These are phyloP conservation scores for Paramormyrops kingsleyae DNA, from an alignment of 2,113 vertebrate species.

Conservation along the genomic window DNA sequence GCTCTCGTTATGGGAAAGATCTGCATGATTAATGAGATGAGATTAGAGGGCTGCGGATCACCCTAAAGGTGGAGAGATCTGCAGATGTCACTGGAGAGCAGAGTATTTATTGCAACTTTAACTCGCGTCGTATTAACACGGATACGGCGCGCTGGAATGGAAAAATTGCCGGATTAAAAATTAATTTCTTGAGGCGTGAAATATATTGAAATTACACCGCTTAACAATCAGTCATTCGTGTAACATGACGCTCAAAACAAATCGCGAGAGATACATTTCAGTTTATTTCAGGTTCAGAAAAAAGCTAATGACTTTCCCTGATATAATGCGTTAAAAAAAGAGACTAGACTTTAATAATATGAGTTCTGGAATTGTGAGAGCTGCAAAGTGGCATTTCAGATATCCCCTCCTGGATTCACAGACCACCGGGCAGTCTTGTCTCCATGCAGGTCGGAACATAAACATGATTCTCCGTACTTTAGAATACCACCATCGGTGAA, in stretches of 20 bases:
- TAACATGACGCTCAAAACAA: neutral
- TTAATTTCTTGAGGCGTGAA: neutral
- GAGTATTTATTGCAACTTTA: neutral
- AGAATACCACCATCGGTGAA: neutral
- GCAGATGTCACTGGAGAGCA: neutral
- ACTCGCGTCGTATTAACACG: neutral
- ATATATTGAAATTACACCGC: neutral
- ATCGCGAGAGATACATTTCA: neutral
- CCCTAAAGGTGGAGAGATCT: neutral
- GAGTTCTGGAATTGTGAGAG: neutral
- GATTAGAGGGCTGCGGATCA: neutral
- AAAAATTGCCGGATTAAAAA: neutral
- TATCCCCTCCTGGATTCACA: neutral
- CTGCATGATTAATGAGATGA: neutral
- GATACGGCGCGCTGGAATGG: neutral
- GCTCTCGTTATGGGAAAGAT: neutral
- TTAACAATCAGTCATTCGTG: neutral
- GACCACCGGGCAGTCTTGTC: neutral
- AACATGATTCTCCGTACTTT: neutral
- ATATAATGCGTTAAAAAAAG: neutral
- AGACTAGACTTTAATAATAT: neutral
- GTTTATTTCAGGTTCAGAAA: neutral
- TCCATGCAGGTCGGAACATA: neutral
- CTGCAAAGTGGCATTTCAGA: neutral
- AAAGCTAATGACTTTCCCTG: neutral